Conservation (phyloP, 2,113 vertebrate species). For the Donacobius atricapilla region DNA sequence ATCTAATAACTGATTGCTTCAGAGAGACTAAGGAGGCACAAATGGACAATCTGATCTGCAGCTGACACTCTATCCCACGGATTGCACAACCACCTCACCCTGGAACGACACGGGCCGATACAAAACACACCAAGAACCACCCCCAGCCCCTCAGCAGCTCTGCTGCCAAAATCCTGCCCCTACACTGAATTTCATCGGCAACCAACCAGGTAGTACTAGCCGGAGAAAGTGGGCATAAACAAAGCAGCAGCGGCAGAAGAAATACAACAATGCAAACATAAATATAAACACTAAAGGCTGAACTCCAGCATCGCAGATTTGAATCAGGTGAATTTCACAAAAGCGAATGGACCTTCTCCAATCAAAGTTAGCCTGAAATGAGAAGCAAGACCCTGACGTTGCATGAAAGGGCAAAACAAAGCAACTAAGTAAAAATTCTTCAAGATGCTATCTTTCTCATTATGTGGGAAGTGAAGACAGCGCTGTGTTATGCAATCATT, state of each 20-base stretch:
- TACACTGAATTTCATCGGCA: background rate
- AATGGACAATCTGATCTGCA: background rate
- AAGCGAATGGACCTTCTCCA: background rate
- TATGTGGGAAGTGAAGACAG: background rate
- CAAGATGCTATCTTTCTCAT: background rate
- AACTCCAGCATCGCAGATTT: background rate
- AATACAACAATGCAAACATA: background rate
- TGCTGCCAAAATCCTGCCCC: background rate
- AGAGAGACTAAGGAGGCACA: background rate
- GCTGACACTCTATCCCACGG: background rate
- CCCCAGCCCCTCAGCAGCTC: background rate
- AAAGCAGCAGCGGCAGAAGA: background rate
- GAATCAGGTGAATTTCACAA: background rate
- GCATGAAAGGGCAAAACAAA: background rate
- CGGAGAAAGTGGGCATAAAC: background rate
- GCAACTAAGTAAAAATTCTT: background rate
- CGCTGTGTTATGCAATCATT: background rate
- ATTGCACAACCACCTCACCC: slow-evolving; percentile 27
- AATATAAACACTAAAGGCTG: background rate
- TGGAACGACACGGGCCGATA: background rate
- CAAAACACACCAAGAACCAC: background rate
- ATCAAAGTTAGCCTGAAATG: background rate
- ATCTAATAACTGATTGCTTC: background rate
- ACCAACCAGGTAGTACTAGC: background rate
- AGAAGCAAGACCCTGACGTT: background rate